phyloP scores from a whole-genome alignment of 2,888 invertebrate genomes.

The Drosophila pseudotakahashii region DNA sequence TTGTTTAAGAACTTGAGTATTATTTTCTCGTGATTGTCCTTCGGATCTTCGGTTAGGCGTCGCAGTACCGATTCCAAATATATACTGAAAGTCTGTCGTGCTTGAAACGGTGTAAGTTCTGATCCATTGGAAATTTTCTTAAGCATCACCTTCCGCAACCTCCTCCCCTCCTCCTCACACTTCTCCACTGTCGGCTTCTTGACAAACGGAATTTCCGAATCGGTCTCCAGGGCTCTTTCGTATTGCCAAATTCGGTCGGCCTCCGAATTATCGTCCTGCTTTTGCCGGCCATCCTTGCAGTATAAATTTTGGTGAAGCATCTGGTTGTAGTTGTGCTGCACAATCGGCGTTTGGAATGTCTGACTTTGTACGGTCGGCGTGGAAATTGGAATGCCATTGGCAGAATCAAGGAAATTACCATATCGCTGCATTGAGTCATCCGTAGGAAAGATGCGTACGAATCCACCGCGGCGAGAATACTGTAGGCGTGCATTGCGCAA shows the following conservation, averaged over 20 bases:
- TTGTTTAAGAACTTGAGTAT: conserved; percentile 91
- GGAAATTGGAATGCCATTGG: conserved; percentile 90
- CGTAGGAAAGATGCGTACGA: conserved; percentile 95
- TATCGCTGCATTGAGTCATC: conserved; percentile 94
- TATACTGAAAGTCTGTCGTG: conserved; percentile 91
- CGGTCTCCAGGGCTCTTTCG: conserved; percentile 81
- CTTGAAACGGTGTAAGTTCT: conserved; percentile 88
- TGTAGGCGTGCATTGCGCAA: conserved; percentile 91
- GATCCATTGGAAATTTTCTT: conserved; percentile 87
- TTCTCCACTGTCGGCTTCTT: conserved; percentile 82
- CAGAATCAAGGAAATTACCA: conserved; percentile 90
- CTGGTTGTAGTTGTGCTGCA: conserved; percentile 91
- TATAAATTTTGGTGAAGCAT: conserved; percentile 90
- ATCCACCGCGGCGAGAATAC: conserved; percentile 93
- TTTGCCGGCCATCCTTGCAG: conserved; percentile 85
- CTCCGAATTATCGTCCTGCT: conserved; percentile 72
- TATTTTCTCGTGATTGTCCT: conserved; percentile 85
- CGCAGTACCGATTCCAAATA: conserved; percentile 91
- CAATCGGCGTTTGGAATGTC: conserved; percentile 85
- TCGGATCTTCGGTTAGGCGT: conserved; percentile 86
- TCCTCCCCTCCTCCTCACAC: conserved; percentile 81
- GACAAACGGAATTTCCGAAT: conserved; percentile 76
- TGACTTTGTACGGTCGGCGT: conserved; percentile 87
- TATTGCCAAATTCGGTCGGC: conserved; percentile 85
- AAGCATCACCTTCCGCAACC: conserved; percentile 80